A percentile compares a stretch with the other conserved stretches of the same genome.
Conservation (phyloP, 2,113 vertebrate species). For the Solea senegalensis region DNA sequence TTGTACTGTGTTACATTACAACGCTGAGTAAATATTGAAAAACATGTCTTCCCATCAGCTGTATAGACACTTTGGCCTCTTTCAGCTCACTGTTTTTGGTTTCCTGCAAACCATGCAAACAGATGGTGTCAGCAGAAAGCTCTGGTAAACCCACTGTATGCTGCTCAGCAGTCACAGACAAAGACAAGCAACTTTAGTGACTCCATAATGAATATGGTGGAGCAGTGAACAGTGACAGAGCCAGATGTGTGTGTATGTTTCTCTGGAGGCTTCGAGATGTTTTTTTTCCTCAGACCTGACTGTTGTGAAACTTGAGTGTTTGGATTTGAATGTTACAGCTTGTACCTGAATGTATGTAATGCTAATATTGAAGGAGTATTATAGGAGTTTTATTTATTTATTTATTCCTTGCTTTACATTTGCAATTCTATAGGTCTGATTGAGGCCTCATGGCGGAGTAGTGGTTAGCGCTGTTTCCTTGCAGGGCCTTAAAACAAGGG, state of each 20-base stretch:
- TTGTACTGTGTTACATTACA: no score
- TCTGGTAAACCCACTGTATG: neutral
- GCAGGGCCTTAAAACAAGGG: no score
- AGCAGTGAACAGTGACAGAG: neutral
- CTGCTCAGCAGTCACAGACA: neutral
- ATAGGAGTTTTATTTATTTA: neutral
- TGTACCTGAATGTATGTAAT: neutral
- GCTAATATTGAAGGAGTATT: neutral
- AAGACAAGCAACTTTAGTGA: neutral
- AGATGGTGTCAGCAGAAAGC: neutral
- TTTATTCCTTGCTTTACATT: neutral
- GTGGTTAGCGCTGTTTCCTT: no score
- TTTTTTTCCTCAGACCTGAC: neutral
- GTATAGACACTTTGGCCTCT: neutral
- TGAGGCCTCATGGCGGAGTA: neutral
- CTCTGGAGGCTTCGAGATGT: neutral
- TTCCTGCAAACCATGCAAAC: neutral
- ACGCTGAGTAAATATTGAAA: no score
- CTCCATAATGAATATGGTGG: neutral
- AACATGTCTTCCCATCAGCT: neutral
- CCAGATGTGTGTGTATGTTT: neutral
- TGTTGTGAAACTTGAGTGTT: neutral
- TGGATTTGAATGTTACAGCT: neutral
- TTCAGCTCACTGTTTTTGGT: neutral
- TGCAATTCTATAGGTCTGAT: slow-evolving; percentile 2